Evolutionary conservation across 2,888 invertebrate species (phyloP).

Genomic region (Drosophila kuntzei): DNA sequence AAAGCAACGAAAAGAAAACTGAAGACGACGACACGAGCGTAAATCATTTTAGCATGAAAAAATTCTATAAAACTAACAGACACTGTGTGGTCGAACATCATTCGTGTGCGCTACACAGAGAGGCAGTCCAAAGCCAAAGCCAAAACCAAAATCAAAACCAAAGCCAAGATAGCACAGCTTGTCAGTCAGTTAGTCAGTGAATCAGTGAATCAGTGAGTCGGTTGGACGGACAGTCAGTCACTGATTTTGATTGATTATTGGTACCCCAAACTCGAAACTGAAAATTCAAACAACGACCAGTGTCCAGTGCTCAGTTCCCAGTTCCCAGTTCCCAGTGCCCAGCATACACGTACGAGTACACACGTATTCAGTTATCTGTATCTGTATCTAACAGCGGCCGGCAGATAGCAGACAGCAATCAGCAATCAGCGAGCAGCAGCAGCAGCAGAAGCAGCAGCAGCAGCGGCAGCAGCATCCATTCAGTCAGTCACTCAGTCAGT

Average conservation of each 20-base stretch:
- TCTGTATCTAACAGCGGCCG: slow-evolving; percentile 67
- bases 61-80: slow-evolving; percentile 84
- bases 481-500: slow-evolving; percentile 52
- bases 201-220: slow-evolving; percentile 29
- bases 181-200: slow-evolving; percentile 36
- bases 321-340: slow-evolving; percentile 6
- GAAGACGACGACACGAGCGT: slow-evolving; percentile 80
- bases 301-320: slow-evolving; percentile 20
- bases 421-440: slow-evolving; percentile 31
- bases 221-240: slow-evolving; percentile 41
- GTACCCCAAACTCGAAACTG: slow-evolving; percentile 61
- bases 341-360: slow-evolving; percentile 28
- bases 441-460: slow-evolving; percentile 20
- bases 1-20: slow-evolving; percentile 77
- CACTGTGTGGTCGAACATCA: slow-evolving; percentile 80
- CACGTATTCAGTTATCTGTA: slow-evolving; percentile 49
- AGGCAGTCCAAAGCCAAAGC: slow-evolving; percentile 44
- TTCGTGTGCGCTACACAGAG: slow-evolving; percentile 75
- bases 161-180: slow-evolving; percentile 48
- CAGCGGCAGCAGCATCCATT: slow-evolving; percentile 19
- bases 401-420: slow-evolving; percentile 34
- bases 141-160: slow-evolving; percentile 50
- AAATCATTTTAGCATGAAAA: slow-evolving; percentile 81
- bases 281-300: slow-evolving; percentile 40
- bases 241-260: slow-evolving; percentile 75